Percentiles rank a stretch among this genome's conserved stretches.
Evolutionary conservation across 2,888 invertebrate species (phyloP).

Genomic region (Cantharis rufa): DNA sequence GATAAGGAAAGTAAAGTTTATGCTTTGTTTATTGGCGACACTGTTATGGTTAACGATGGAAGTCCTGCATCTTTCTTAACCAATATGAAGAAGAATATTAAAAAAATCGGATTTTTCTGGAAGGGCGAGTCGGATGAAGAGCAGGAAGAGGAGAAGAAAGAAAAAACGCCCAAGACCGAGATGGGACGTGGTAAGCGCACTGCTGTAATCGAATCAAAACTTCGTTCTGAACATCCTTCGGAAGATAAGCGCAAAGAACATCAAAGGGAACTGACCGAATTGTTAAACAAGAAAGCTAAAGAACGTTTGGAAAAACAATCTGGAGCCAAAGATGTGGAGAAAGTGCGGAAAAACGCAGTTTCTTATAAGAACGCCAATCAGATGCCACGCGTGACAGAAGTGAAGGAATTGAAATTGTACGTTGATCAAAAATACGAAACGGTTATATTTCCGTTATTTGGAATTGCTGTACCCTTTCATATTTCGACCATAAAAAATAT

Average conservation of each 20-base stretch:
- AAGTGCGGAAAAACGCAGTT: slow-evolving; percentile 90
- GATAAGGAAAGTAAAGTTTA: slow-evolving; percentile 89
- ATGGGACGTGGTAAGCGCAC: slow-evolving; percentile 80
- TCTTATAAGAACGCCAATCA: slow-evolving; percentile 92
- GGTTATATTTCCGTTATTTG: slow-evolving; percentile 96
- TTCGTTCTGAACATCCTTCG: slow-evolving; percentile 91
- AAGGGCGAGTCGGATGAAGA: slow-evolving; percentile 89
- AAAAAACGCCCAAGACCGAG: slow-evolving; percentile 68
- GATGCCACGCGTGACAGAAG: slow-evolving; percentile 92
- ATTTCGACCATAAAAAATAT: slow-evolving; percentile 99
- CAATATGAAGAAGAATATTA: slow-evolving; percentile 91
- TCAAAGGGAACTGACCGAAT: slow-evolving; percentile 90
- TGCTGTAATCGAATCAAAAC: slow-evolving; percentile 90
- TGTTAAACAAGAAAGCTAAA: slow-evolving; percentile 90
- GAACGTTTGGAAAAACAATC: slow-evolving; percentile 89
- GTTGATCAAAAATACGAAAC: slow-evolving; percentile 98
- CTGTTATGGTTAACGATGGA: slow-evolving; percentile 89
- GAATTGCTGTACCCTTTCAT: slow-evolving; percentile 95
- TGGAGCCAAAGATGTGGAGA: slow-evolving; percentile 83
- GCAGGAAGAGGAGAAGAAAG: slow-evolving; percentile 78
- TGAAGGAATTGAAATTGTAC: slow-evolving; percentile 90
- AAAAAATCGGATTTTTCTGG: slow-evolving; percentile 93
- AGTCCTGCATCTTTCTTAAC: slow-evolving; percentile 86
- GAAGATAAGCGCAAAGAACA: slow-evolving; percentile 97
- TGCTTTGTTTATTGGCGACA: slow-evolving; percentile 95